Evolutionary conservation across 2,113 vertebrate species (phyloP), one percentile per base, ranked within the genome.

Genomic region (Oreochromis spilurus): DNA sequence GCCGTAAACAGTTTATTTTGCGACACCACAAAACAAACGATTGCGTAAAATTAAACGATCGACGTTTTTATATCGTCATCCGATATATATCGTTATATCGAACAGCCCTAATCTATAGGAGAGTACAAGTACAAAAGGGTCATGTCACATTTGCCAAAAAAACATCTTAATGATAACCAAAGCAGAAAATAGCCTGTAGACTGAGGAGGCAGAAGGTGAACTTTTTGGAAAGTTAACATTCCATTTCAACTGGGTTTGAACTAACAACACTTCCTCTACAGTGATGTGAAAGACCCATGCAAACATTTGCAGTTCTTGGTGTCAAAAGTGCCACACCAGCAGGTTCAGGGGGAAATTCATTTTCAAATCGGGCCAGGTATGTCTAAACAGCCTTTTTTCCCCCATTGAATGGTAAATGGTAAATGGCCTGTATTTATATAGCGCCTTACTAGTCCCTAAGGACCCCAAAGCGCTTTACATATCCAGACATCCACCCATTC

Each of bases 311-410:
- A 62, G 58, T 62, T n/a, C 17, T 62, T 36, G 9, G 31, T 62
- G 31, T 36, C 58, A 62, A 62, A 11, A 62, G 31, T 62, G 58
- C 31, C 58, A 62, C 58, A 19, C 31, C 58, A 62, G 58, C 9
- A 62, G 58, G 0, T 62, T 62, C 58, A 36, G 58, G 58, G 13
- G 16, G 9, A 36, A 60, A 62, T 11, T 62, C 29, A 62, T 29
- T 11, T 6, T 62, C 58, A 62, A 16, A 62, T 62, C 0, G 0
- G 58, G 29, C 58, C 53, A 54, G 0, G 3, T 62, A 1, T 62
- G 29, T 11, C 58, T 60, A 60, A 34, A 60, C 0, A 60, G 57
- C 29, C 29, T 62, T 62, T 62, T 4, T 0, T 5, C 7, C 58
- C 16, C 21, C 21, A 24, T 24, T 24, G 21, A 24, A 24, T 24